Evolutionary conservation across 2,888 invertebrate genomes (phyloP).

Genomic region (Lepidochrysops patricia): DNA sequence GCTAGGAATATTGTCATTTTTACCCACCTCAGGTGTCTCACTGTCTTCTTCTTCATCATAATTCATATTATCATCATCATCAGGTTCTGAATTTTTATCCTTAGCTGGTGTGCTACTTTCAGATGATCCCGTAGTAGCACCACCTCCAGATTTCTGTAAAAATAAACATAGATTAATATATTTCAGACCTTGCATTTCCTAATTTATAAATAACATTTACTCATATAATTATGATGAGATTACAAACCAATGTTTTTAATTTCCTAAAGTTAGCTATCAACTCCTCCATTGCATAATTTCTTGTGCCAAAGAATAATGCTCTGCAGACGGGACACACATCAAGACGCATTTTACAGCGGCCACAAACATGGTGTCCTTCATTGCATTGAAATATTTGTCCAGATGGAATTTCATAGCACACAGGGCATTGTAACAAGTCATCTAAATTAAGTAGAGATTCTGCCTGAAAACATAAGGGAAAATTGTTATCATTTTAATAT

Average conservation of each 20-base stretch:
- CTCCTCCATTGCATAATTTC: constrained; percentile 73
- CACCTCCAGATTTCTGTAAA: constrained; percentile 55
- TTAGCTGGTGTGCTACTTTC: constrained; percentile 39
- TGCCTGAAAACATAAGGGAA: constrained; percentile 34
- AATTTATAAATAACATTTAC: neutral
- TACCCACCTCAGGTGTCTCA: constrained; percentile 41
- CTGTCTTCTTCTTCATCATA: constrained; percentile 43
- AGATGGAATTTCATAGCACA: constrained; percentile 70
- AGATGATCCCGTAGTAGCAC: constrained; percentile 43
- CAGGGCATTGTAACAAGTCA: constrained; percentile 72
- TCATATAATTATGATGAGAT: constrained; percentile 12
- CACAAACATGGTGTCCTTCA: constrained; percentile 74
- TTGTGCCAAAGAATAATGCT: constrained; percentile 62
- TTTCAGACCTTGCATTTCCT: neutral
- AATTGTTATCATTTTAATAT: no score
- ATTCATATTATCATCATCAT: constrained; percentile 37
- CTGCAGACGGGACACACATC: constrained; percentile 70
- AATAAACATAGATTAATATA: constrained; percentile 13
- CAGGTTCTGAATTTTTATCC: constrained; percentile 32
- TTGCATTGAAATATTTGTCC: constrained; percentile 69
- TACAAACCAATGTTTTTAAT: constrained; percentile 60
- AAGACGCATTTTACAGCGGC: constrained; percentile 59
- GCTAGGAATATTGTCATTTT: neutral
- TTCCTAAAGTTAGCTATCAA: constrained; percentile 64
- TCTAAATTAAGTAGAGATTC: constrained; percentile 64